Base-by-base conservation (phyloP, 2,797 vertebrate genomes). In the Alfaro cultratus region DNA sequence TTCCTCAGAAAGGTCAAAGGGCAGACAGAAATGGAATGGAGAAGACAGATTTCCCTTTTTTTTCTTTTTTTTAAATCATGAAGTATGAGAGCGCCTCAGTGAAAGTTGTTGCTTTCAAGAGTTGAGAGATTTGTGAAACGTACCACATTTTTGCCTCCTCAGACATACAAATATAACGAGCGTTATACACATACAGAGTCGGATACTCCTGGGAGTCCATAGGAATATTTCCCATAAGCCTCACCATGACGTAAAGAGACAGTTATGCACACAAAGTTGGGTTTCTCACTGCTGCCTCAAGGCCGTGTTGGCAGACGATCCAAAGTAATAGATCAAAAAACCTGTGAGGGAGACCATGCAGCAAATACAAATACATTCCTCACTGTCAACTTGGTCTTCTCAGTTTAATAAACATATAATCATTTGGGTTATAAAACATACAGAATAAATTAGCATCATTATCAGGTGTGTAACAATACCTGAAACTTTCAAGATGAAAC, bases 251-350 rank as follows among this genome's bases (percentile, higher is more conserved):
- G 91, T 94, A 90, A 93, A 84, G 85, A 86, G 85, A 88, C 83
- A 91, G 87, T 84, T 93, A 95, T 94, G 92, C 90, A 89, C 91
- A 87, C 88, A 89, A 83, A 91, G 86, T 88, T 85, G 84, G 82
- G 72, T 90, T 91, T 91, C 87, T 90, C 87, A 90, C 91, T 45
- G 31, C 86, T 84, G 85, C 89, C 90, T 86, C 60, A 77, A 81
- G 84, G 90, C 85, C 79, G 83, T 87, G 86, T 79, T 88, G 84
- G 81, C 88, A 88, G 78, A 80, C 86, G 89, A 83, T 87, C 86
- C 80, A 86, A 86, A 90, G 68, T 86, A 85, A 89, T 55, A 46
- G 78, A 84, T 79, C 72, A 82, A 83, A 76, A 68, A 89, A 85
- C 79, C 60, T 77, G 51, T 49, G 77, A 80, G 78, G 86, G 86